Conservation (phyloP, 2,888 invertebrate species). For the Ectemnius continuus region DNA sequence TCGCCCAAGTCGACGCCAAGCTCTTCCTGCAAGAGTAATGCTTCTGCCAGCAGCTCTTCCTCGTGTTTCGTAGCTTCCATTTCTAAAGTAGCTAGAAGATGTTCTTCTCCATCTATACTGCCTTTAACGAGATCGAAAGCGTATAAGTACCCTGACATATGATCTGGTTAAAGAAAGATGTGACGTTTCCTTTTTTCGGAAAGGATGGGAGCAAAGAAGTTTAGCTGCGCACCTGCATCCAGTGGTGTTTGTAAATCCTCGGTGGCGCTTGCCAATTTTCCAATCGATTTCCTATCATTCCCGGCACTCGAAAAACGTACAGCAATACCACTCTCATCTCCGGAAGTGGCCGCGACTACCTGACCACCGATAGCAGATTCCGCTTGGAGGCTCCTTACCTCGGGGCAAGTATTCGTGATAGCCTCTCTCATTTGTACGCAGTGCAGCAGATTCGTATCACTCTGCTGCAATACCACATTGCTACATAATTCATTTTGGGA, state of each 20-base stretch:
- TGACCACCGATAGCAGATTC: too few relatives aligned
- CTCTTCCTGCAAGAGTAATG: conserved; percentile 73
- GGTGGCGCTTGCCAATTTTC: conserved; percentile 57
- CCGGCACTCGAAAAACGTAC: background rate
- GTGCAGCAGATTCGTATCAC: too few relatives aligned
- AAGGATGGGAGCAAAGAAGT: too few relatives aligned
- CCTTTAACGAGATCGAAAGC: conserved; percentile 50
- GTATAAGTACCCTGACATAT: background rate
- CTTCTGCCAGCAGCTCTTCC: conserved; percentile 74
- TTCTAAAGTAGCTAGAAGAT: conserved; percentile 73
- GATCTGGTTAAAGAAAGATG: background rate
- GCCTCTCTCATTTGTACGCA: too few relatives aligned
- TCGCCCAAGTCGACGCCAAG: conserved; percentile 72
- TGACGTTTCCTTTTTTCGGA: background rate
- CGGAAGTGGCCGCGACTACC: too few relatives aligned
- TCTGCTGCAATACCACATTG: too few relatives aligned
- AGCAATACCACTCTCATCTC: too few relatives aligned
- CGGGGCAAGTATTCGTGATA: too few relatives aligned
- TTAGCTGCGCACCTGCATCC: conserved; percentile 64
- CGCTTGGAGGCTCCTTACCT: too few relatives aligned
- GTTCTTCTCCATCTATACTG: conserved; percentile 74
- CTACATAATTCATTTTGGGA: too few relatives aligned
- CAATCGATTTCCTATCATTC: conserved; percentile 51
- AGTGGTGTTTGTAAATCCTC: conserved; percentile 71
- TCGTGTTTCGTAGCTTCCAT: conserved; percentile 75